phyloP scores from a whole-genome alignment of 2,113 vertebrate species.

The Fulmarus glacialis region DNA sequence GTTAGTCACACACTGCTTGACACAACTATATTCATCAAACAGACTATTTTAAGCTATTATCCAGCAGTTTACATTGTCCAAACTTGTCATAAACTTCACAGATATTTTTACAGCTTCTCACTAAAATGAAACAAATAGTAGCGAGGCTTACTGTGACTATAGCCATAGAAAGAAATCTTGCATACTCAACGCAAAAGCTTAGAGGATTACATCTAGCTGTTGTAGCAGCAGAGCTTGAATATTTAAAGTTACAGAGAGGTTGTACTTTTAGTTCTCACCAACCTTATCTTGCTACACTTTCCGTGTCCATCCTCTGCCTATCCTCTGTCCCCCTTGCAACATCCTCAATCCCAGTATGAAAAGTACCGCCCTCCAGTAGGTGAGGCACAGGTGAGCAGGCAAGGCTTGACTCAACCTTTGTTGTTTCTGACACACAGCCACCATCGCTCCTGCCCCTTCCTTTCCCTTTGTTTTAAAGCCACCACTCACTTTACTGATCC shows the following conservation, averaged over 20 bases:
- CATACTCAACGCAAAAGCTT: background rate
- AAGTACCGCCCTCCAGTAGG: background rate
- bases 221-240: background rate
- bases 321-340: background rate
- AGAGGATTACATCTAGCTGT: background rate
- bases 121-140: background rate
- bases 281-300: background rate
- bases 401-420: background rate
- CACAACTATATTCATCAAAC: slow-evolving; percentile 43
- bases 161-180: background rate
- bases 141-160: background rate
- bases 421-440: background rate
- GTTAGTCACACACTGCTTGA: slow-evolving; percentile 52
- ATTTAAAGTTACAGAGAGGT: background rate
- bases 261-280: background rate
- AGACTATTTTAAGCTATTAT: slow-evolving; percentile 56
- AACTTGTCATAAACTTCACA: slow-evolving; percentile 30
- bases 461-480: background rate
- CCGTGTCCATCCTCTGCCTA: background rate
- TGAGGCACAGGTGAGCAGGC: background rate
- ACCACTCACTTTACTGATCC: background rate
- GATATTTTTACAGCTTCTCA: background rate
- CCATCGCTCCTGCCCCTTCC: background rate
- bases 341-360: background rate
- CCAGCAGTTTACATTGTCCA: slow-evolving; percentile 38